Conservation (phyloP, 1,140 invertebrate species). For the Trichoplusia ni region DNA sequence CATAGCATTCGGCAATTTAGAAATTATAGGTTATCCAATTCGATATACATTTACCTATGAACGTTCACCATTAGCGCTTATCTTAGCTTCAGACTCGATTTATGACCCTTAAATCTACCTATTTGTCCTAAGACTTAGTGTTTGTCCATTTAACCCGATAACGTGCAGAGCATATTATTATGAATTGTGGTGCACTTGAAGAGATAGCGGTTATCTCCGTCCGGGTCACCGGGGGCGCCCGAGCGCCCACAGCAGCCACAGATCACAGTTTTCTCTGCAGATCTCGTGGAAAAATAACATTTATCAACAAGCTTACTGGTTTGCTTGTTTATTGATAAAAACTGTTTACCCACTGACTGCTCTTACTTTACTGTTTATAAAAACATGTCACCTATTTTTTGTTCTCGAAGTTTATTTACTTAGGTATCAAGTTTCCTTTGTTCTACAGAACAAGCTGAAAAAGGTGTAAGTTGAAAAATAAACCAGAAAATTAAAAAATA, state of each 20-base stretch:
- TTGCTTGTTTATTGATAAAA: slow-evolving; percentile 5
- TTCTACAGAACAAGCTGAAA: no score
- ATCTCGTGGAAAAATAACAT: slow-evolving; percentile 35
- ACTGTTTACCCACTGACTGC: background rate
- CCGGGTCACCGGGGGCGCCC: slow-evolving; percentile 33
- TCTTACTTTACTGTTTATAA: background rate
- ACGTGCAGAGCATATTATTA: slow-evolving; percentile 16
- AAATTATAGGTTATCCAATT: no score
- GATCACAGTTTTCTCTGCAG: slow-evolving; percentile 30
- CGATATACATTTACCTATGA: no score
- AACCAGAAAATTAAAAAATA: slow-evolving; percentile 17
- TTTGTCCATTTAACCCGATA: slow-evolving; percentile 14
- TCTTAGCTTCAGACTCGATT: no score
- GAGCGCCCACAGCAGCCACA: no score
- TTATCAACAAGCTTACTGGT: background rate
- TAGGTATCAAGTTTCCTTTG: no score
- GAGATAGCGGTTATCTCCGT: slow-evolving; percentile 39
- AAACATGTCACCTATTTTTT: no score
- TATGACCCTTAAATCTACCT: no score
- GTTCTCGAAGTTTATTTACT: no score
- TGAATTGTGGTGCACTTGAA: slow-evolving; percentile 37
- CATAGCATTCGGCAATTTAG: no score
- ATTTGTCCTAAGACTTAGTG: slow-evolving; percentile 4
- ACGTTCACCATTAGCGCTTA: no score
- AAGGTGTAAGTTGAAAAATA: background rate